Base-by-base conservation (phyloP, 2,797 vertebrate species). In the Periophthalmus magnuspinnatus region DNA sequence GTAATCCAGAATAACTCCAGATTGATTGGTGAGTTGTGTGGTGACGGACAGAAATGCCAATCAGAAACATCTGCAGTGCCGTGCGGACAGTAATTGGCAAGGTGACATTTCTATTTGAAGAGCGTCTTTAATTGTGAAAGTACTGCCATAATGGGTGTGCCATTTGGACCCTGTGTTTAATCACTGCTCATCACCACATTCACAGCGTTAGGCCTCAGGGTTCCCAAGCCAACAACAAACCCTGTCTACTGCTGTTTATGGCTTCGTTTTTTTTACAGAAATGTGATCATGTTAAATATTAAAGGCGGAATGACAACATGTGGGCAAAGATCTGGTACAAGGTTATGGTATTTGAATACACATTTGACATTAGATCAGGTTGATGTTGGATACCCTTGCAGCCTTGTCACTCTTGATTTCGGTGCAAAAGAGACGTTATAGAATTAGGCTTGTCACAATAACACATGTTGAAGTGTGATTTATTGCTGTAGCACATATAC, bases 61-160 rank as follows among this genome's bases (percentile, higher is more conserved):
- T 69, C 76, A 55, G 70, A 62, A 74, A 67, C 68, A 65, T 79
- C 83, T 80, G 71, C 34, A 0, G 72, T 24, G 0, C 32, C 10
- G 61, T 65, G 52, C 78, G 54, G 34, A 41, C 65, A 56, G 65
- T 67, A 89, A 90, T 85, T 85, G 83, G 78, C 55, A 48, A 60
- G 65, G 68, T 90, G 88, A 87, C 84, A 88, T 91, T 91, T 89
- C 56, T 79, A 75, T 86, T 88, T 78, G 77, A 81, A 76, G 80
- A 47, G 56, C 13, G 71, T 75, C 68, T 80, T 60, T 75, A 67
- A 83, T 84, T 85, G 81, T 78, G 61, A 81, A 81, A 77, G 73
- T 34, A 64, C 69, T 65, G 80, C 64, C 74, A 72, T 86, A 73
- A 87, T 85, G 81, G 80, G 67, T 61, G 80, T 78, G 83, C 80